Base-by-base conservation (phyloP, 2,888 invertebrate species). In the Netelia virgata region DNA sequence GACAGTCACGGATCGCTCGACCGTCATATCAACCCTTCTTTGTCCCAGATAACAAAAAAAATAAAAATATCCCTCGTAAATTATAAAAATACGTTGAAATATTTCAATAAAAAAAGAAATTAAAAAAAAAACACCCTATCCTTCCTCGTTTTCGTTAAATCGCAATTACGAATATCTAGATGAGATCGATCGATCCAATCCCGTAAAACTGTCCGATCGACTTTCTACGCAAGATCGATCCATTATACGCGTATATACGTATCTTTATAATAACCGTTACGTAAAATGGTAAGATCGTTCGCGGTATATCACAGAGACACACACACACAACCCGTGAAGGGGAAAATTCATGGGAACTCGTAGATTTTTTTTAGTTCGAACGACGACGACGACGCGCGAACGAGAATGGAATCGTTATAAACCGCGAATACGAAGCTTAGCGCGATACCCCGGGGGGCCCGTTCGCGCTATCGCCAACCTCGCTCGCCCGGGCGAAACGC, bases 241-340 rank as follows among this genome's bases (percentile, higher is more conserved):
- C 28, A n/a, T 53, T 66, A 53, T 41, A 64, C 16, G 66, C 8
- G 50, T 53, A 18, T 53, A 18, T 11, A 63, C 9, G 14, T 36
- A 36, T 28, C 41, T 64, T 76, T 41, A 80, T 68, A 73, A 75
- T 59, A 66, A 75, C 55, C 18, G 41, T 80, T 77, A 74, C 68
- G 73, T 77, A 76, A 81, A 81, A 84, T 76, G 59, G 14, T 72
- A 61, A 64, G 63, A 84, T 82, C 43, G 57, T 77, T 77, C 68
- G 47, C 57, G 68, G 10, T 68, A 43, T 72, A 76, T 80, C 64
- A 18, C 50, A n/a, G n/a, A n/a, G n/a, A 57, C 10, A 28, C 18
- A 8, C 8, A 11, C 57, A 11, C 11, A 28, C 28, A 28, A 28
- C 18, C n/a, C 18, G 43, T 18, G 57, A 6, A 16, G 23, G 11